These are phyloP conservation scores for Rhea americana DNA, from an alignment of 2,113 vertebrate species.

Conservation along the genomic window DNA sequence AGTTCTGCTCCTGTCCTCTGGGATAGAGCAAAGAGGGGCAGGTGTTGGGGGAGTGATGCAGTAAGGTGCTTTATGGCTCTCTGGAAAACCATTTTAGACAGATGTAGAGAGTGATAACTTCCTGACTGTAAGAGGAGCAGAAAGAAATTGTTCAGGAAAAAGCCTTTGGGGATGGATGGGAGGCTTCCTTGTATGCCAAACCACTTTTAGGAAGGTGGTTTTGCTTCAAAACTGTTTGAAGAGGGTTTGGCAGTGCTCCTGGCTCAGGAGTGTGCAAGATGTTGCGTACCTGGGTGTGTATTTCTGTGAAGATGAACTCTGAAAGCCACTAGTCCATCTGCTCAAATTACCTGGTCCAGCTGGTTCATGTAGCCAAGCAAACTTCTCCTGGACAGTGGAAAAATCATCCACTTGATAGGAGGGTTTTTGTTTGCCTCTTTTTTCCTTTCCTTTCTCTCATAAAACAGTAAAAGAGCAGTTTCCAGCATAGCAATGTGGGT, in stretches of 20 bases:
- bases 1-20: accelerated
- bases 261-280: not conserved
- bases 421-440: not conserved
- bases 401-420: not conserved
- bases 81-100: not conserved
- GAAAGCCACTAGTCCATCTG: accelerated
- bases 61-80: not conserved
- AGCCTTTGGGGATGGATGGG: not conserved
- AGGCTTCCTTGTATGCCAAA: not conserved
- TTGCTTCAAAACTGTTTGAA: not conserved
- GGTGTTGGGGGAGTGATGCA: too few relatives aligned
- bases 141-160: not conserved
- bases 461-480: not conserved
- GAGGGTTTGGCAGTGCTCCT: not conserved
- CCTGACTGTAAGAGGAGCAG: not conserved
- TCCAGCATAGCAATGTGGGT: not conserved
- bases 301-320: not conserved
- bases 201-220: accelerated
- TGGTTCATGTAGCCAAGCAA: not conserved
- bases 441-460: not conserved
- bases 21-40: not conserved
- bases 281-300: not conserved
- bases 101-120: not conserved
- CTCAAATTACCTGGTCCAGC: not conserved
- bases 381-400: not conserved